phyloP scores from a whole-genome alignment of 2,113 vertebrate genomes.

The Colinus virginianus region DNA sequence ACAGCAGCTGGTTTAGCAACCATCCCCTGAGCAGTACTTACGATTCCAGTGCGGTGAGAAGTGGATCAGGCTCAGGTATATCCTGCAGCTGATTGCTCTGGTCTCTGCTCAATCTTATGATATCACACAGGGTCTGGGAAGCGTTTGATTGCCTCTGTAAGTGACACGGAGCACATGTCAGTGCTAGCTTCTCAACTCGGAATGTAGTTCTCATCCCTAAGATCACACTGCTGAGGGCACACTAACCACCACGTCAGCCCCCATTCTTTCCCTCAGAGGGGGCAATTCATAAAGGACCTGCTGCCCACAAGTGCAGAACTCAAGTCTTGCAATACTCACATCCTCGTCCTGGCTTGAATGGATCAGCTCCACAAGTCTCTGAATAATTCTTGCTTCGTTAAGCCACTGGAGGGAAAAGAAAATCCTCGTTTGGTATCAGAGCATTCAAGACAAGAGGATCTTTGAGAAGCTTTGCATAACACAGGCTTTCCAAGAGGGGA shows the following conservation, averaged over 20 bases:
- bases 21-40: slow-evolving; percentile 76
- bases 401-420: slow-evolving; percentile 85
- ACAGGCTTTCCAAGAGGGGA: background rate
- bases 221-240: no score
- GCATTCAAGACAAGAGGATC: background rate
- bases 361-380: slow-evolving; percentile 92
- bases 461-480: background rate
- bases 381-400: slow-evolving; percentile 90
- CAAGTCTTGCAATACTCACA: slow-evolving; percentile 74
- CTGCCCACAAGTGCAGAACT: background rate
- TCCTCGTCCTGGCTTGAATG: slow-evolving; percentile 92
- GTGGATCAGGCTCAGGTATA: slow-evolving; percentile 86
- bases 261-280: no score
- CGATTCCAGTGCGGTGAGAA: slow-evolving; percentile 92
- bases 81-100: slow-evolving; percentile 92
- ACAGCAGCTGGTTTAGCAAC: background rate
- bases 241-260: background rate
- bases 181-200: background rate
- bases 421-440: rapidly evolving
- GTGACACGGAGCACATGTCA: background rate
- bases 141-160: slow-evolving; percentile 96
- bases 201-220: no score
- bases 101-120: slow-evolving; percentile 94
- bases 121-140: slow-evolving; percentile 95
- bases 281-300: background rate